These are phyloP conservation scores for Yponomeuta malinellus DNA, from an alignment of 2,888 invertebrate species.

Conservation along the genomic window DNA sequence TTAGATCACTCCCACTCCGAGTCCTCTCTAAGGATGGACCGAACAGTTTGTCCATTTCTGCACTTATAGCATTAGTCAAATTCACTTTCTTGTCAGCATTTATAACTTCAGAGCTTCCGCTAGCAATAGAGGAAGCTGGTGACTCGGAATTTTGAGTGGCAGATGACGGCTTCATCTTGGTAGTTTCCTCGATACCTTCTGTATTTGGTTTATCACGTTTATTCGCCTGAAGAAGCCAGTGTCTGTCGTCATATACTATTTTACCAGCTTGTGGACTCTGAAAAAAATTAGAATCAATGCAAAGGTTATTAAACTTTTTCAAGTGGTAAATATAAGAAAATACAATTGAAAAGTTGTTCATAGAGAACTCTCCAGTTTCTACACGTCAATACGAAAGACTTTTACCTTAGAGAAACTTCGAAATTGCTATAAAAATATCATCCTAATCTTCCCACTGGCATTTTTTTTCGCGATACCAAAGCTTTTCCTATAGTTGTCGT, in stretches of 20 bases:
- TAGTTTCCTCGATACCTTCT: constrained; percentile 17
- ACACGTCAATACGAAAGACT: no score
- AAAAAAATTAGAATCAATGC: constrained; percentile 13
- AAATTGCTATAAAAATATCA: no score
- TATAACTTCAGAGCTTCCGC: constrained; percentile 55
- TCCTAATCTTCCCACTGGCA: no score
- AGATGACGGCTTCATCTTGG: constrained; percentile 40
- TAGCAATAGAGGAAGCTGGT: constrained; percentile 46
- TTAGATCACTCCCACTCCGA: constrained; percentile 59
- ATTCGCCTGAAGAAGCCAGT: constrained; percentile 38
- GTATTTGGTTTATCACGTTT: constrained; percentile 24
- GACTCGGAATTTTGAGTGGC: constrained; percentile 46
- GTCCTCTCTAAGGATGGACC: constrained; percentile 59
- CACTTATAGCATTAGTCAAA: constrained; percentile 50
- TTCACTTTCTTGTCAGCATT: constrained; percentile 41
- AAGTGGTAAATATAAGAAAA: no score
- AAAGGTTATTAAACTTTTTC: no score
- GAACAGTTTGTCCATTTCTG: constrained; percentile 62
- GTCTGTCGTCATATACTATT: constrained; percentile 46
- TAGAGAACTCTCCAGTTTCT: no score
- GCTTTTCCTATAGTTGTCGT: no score
- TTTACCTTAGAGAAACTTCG: no score
- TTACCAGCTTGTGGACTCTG: constrained; percentile 55
- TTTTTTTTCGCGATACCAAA: no score
- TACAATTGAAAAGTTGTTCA: no score